phyloP scores from a whole-genome alignment of 2,113 vertebrate species.

The Piprites chloris region DNA sequence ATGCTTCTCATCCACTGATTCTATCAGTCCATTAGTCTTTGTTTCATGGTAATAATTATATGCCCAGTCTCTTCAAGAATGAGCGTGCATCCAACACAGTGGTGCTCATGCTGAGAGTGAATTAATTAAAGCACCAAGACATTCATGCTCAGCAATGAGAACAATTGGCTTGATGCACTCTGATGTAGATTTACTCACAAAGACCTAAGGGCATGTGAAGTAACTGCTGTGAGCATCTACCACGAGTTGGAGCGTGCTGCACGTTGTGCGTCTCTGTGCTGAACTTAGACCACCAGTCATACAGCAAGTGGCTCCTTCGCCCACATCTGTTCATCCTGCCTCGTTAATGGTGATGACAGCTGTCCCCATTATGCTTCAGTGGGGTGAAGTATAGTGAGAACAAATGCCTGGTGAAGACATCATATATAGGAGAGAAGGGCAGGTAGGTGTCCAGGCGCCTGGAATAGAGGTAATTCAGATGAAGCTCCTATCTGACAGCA shows the following conservation, averaged over 20 bases:
- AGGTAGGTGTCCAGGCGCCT: background rate
- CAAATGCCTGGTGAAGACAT: background rate
- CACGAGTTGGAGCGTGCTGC: background rate
- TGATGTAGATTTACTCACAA: background rate
- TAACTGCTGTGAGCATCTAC: background rate
- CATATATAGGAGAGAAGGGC: background rate
- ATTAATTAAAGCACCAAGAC: slow-evolving; percentile 45
- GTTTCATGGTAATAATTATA: background rate
- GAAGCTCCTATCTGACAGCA: background rate
- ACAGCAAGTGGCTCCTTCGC: background rate
- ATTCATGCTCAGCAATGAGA: background rate
- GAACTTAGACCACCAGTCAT: background rate
- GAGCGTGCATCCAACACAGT: background rate
- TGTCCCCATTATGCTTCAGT: background rate
- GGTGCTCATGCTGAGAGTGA: background rate
- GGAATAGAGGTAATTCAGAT: background rate
- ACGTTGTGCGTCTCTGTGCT: background rate
- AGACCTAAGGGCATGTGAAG: background rate
- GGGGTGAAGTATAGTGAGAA: background rate
- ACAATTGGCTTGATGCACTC: background rate
- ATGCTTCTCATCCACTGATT: background rate
- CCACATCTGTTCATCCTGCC: slow-evolving; percentile 5
- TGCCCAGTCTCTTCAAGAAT: background rate
- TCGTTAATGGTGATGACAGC: background rate
- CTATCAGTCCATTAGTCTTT: background rate